These are phyloP conservation scores for Bothrops jararaca DNA, from an alignment of 2,113 vertebrate species.

Conservation along the genomic window DNA sequence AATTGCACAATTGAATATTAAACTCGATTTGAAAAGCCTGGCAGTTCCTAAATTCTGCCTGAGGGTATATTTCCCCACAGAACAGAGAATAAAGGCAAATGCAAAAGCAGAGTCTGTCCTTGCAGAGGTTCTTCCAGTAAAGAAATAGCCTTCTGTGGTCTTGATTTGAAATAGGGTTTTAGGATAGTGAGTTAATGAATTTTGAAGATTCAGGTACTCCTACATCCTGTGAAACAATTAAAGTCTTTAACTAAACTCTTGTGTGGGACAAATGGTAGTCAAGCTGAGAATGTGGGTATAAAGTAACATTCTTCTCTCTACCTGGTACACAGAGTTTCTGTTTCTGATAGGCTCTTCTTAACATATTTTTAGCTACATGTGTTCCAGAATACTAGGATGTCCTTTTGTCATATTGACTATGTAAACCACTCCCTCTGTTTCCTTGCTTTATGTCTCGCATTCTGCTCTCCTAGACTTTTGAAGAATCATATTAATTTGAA, in stretches of 20 bases:
- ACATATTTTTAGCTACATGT: neutral
- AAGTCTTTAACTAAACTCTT: neutral
- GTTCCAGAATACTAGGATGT: neutral
- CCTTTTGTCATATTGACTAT: neutral
- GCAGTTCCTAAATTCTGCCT: neutral
- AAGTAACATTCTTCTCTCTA: neutral
- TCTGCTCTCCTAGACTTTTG: neutral
- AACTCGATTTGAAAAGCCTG: neutral
- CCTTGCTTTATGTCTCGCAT: neutral
- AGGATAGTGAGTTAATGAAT: neutral
- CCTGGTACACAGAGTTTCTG: neutral
- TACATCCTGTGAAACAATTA: neutral
- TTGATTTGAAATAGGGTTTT: neutral
- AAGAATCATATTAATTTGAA: neutral
- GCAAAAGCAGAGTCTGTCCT: neutral
- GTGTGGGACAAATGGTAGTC: neutral
- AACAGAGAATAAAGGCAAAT: neutral
- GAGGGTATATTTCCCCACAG: neutral
- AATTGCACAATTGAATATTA: conserved; percentile 10
- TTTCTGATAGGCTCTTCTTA: neutral
- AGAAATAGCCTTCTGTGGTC: neutral
- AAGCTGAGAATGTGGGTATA: neutral
- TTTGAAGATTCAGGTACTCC: neutral
- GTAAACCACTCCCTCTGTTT: neutral
- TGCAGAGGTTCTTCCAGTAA: neutral